phyloP scores from a whole-genome alignment of 2,113 vertebrate species.

The Platycercus adscitus region DNA sequence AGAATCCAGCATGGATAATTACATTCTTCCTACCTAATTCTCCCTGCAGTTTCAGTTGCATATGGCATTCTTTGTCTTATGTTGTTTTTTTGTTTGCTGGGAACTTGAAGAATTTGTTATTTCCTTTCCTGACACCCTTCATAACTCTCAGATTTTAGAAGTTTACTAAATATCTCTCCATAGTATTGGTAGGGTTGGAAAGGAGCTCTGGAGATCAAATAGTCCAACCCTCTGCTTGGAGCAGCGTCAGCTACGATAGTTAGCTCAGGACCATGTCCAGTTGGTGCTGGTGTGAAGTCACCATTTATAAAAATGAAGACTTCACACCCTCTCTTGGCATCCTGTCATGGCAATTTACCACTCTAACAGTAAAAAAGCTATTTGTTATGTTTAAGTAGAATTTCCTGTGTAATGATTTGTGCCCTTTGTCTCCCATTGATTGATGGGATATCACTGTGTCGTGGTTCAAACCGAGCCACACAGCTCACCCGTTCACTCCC shows the following conservation, averaged over 20 bases:
- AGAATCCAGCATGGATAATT: conserved; percentile 26
- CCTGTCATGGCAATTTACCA: background rate
- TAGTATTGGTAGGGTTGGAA: background rate
- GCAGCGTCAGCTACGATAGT: background rate
- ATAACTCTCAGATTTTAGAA: background rate
- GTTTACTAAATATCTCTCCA: background rate
- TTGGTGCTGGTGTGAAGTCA: background rate
- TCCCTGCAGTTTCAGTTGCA: conserved; percentile 10
- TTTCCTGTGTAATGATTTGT: background rate
- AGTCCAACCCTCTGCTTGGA: background rate
- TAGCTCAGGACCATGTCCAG: background rate
- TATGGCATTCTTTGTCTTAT: conserved; percentile 18
- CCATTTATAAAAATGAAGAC: background rate
- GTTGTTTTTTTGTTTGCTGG: background rate
- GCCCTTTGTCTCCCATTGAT: background rate
- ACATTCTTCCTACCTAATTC: conserved; percentile 29
- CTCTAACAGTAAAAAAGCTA: background rate
- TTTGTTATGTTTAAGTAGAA: background rate
- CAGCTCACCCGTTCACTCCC: no score
- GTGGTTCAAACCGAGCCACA: no score
- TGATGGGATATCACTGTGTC: background rate
- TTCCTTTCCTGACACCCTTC: background rate
- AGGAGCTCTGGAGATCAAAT: background rate
- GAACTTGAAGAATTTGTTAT: background rate
- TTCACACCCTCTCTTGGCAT: background rate